Percentiles rank a stretch among this genome's conserved stretches.
Conservation (phyloP, 2,888 invertebrate species). For the Agonopterix arenella region DNA sequence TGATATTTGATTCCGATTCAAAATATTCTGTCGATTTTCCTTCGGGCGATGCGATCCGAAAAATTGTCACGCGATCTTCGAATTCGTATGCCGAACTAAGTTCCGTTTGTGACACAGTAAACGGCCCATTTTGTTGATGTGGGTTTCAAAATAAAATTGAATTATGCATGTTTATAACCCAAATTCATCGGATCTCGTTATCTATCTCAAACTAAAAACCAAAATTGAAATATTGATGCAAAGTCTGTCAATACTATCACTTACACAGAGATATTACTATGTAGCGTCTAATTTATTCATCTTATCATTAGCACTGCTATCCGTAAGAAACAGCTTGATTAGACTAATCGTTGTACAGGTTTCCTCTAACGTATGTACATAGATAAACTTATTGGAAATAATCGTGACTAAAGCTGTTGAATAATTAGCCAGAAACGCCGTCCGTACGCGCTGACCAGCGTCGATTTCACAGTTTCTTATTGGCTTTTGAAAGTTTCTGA, state of each 20-base stretch:
- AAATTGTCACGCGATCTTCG: slow-evolving; percentile 34
- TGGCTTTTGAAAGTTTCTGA: slow-evolving; percentile 64
- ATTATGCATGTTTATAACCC: background rate
- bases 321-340: slow-evolving; percentile 11
- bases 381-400: slow-evolving; percentile 37
- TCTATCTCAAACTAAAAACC: too few relatives aligned
- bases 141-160: background rate
- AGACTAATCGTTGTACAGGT: slow-evolving; percentile 22
- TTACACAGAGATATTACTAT: too few relatives aligned
- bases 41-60: slow-evolving; percentile 23
- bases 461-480: slow-evolving; percentile 64
- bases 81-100: slow-evolving; percentile 13
- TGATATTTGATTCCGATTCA: slow-evolving; percentile 36
- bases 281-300: too few relatives aligned
- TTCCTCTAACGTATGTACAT: slow-evolving; percentile 21
- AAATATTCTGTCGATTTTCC: slow-evolving; percentile 24
- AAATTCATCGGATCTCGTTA: too few relatives aligned
- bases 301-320: too few relatives aligned
- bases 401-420: slow-evolving; percentile 57
- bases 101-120: slow-evolving; percentile 7
- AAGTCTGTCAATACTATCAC: too few relatives aligned
- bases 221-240: too few relatives aligned
- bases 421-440: slow-evolving; percentile 60
- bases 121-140: slow-evolving; percentile 5
- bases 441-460: slow-evolving; percentile 39